Evolutionary conservation across 2,888 invertebrate genomes (phyloP).

Genomic region (Andricus curvator): DNA sequence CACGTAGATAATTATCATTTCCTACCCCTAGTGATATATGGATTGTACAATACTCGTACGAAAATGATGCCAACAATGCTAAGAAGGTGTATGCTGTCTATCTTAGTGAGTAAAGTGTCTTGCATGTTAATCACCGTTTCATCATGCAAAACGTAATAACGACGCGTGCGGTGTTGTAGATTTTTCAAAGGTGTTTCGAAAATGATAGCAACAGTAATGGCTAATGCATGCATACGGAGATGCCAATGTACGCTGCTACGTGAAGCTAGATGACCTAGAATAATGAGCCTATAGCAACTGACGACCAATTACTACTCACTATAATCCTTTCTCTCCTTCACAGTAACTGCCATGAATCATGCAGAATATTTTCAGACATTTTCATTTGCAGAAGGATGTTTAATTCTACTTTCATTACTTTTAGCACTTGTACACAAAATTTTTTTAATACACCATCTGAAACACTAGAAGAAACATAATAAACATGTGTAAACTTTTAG

Average conservation of each 20-base stretch:
- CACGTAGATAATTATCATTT: neutral
- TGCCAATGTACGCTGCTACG: conserved; percentile 15
- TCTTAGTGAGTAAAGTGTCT: conserved; percentile 8
- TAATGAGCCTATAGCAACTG: conserved; percentile 17
- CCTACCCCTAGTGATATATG: neutral
- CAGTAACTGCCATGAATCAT: conserved; percentile 24
- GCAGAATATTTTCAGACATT: neutral
- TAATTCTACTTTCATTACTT: neutral
- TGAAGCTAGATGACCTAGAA: conserved; percentile 23
- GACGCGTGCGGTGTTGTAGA: conserved; percentile 11
- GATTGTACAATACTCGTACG: neutral
- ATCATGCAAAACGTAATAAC: conserved; percentile 52
- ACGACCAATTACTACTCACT: conserved; percentile 28
- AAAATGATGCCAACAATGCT: neutral
- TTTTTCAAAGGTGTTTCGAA: conserved; percentile 23
- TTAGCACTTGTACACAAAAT: neutral
- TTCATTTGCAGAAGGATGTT: neutral
- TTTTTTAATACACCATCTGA: neutral
- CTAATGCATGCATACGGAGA: conserved; percentile 8
- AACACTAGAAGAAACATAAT: too few species aligned
- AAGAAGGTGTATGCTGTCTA: neutral
- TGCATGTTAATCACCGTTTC: conserved; percentile 53
- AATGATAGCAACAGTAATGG: conserved; percentile 18
- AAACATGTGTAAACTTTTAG: neutral
- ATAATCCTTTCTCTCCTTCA: conserved; percentile 36